These are phyloP conservation scores for Melieria picta DNA, from an alignment of 2,888 invertebrate genomes.

Conservation along the genomic window DNA sequence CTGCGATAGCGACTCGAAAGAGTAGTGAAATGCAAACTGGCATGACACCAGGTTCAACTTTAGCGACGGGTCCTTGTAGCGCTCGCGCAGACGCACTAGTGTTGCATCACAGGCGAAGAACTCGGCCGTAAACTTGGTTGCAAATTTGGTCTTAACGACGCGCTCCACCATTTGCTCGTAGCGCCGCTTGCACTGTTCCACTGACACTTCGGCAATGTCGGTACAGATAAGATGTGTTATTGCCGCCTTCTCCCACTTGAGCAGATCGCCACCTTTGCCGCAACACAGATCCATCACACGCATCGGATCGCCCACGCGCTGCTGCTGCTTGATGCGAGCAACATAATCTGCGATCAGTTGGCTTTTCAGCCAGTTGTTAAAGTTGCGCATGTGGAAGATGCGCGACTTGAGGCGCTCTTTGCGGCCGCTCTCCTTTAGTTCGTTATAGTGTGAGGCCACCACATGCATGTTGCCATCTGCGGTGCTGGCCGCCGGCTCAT, in stretches of 20 bases:
- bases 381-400: slow-evolving; percentile 93
- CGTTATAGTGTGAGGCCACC: slow-evolving; percentile 95
- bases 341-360: slow-evolving; percentile 89
- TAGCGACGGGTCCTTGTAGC: slow-evolving; percentile 80
- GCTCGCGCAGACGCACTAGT: slow-evolving; percentile 80
- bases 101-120: slow-evolving; percentile 94
- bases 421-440: slow-evolving; percentile 83
- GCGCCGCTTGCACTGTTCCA: slow-evolving; percentile 88
- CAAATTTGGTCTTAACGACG: slow-evolving; percentile 54
- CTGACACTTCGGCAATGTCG: slow-evolving; percentile 92
- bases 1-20: slow-evolving; percentile 88
- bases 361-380: slow-evolving; percentile 99
- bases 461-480: slow-evolving; percentile 56
- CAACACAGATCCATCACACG: slow-evolving; percentile 93
- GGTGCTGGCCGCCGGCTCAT: slow-evolving; percentile 23
- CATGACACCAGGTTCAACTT: slow-evolving; percentile 92
- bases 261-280: slow-evolving; percentile 97
- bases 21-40: slow-evolving; percentile 98
- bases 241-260: slow-evolving; percentile 91
- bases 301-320: slow-evolving; percentile 74
- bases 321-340: slow-evolving; percentile 72
- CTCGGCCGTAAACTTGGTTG: slow-evolving; percentile 80
- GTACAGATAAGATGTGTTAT: slow-evolving; percentile 87
- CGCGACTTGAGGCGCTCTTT: slow-evolving; percentile 85
- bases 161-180: slow-evolving; percentile 76